Percentiles rank a stretch among this genome's conserved stretches.
Evolutionary conservation across 1,140 invertebrate species (phyloP).

Genomic region (Pseudachorutes palmiensis): DNA sequence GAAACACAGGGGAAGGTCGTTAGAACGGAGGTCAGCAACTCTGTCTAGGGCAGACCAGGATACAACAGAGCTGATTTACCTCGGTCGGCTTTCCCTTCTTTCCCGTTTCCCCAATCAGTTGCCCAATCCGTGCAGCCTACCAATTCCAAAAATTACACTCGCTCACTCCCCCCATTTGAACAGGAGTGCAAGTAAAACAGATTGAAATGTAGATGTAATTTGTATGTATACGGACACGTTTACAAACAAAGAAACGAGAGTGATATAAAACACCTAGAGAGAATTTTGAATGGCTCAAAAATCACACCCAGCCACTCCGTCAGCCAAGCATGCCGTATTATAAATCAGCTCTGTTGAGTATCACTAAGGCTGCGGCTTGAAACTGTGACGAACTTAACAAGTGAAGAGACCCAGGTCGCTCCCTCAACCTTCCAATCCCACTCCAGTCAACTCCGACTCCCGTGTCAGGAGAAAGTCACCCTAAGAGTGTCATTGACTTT

Average conservation of each 20-base stretch:
- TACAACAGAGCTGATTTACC: slow-evolving; percentile 39
- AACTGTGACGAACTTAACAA: slow-evolving; percentile 25
- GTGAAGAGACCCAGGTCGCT: not conserved
- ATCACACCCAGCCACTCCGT: slow-evolving; percentile 36
- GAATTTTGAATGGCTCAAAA: slow-evolving; percentile 33
- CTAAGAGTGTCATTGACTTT: not conserved
- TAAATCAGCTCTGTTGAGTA: slow-evolving; percentile 40
- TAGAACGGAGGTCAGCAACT: not conserved
- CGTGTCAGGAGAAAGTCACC: not conserved
- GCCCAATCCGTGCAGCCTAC: slow-evolving; percentile 38
- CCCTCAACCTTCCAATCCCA: not conserved
- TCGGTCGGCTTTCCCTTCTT: slow-evolving; percentile 37
- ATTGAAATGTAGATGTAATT: not conserved
- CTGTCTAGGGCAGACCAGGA: slow-evolving; percentile 10
- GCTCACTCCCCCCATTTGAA: not conserved
- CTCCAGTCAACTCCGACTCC: not conserved
- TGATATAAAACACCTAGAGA: slow-evolving; percentile 13
- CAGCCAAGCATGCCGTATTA: slow-evolving; percentile 39
- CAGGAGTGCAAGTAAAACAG: not conserved
- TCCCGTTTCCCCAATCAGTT: slow-evolving; percentile 38
- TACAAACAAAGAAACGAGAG: slow-evolving; percentile 3
- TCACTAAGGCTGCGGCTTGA: slow-evolving; percentile 36
- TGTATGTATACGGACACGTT: not conserved
- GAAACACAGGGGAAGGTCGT: slow-evolving; percentile 23
- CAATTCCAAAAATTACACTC: slow-evolving; percentile 32